Base-by-base conservation (phyloP, 2,888 invertebrate genomes). In the Hypomecis atomaria region DNA sequence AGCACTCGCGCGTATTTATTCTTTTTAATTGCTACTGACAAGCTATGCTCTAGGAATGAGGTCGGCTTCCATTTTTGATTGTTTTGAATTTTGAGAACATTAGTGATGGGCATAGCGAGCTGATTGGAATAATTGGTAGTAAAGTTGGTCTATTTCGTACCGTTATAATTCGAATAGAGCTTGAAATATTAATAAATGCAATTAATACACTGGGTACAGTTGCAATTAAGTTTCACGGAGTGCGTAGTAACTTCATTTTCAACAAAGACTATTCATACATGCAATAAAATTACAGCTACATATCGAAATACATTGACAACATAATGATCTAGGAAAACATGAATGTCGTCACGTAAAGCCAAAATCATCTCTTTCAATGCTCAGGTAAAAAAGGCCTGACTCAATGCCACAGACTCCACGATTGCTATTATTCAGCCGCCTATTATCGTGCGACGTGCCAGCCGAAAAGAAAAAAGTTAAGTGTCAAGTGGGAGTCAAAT, bases 11-110 rank as follows among this genome's bases (percentile, higher is more conserved):
- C 64, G 57, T 67, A 64, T 67, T 69, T 69, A 71, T 71, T 71
- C 66, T 71, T 72, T 72, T 72, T 72, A 72, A 72, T 72, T 72
- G 72, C 71, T 59, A 62, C 72, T 69, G 72, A 72, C 71, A 66
- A 37, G 59, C 56, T 37, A 11, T n/a, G 67, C 57, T 62, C 52
- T 62, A 59, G 69, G 61, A 72, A 70, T 69, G 66, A 52, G 69
- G 71, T 66, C 69, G 58, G 56, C 49, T 64, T 70, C 62, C 59
- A 67, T 67, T 66, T 72, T 63, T 65, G 67, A 69, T 70, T 70
- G 65, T 67, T 60, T 64, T 50, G 66, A 67, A 64, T 70, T 62
- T 66, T 66, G 54, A 11, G 58, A 69, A 59, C 45, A 62, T 47
- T 48, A 37, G 43, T 43, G 48, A 34, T 62, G 54, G 9, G 50